These are phyloP conservation scores for Corythornis vintsioides DNA, from an alignment of 2,113 vertebrate genomes.

Conservation along the genomic window DNA sequence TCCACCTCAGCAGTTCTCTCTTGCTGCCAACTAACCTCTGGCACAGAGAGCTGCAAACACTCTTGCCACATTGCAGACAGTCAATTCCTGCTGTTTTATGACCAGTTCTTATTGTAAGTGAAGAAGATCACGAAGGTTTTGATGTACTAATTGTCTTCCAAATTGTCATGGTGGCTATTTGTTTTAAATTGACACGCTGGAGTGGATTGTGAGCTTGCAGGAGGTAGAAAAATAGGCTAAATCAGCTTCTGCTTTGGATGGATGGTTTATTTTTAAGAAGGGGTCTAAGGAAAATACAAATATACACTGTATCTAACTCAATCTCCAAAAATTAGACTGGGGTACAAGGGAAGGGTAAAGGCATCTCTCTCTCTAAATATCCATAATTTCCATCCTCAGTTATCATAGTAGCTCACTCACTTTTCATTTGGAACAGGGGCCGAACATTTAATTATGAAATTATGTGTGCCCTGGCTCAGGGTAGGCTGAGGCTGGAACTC, in stretches of 20 bases:
- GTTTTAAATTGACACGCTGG: neutral
- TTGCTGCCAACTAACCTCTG: neutral
- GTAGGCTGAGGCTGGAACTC: neutral
- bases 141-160: neutral
- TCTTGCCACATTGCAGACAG: neutral
- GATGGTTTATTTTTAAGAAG: neutral
- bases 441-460: neutral
- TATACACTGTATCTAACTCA: neutral
- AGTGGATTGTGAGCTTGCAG: neutral
- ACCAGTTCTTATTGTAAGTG: constrained; percentile 13
- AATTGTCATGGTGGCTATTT: neutral
- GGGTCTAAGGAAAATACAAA: neutral
- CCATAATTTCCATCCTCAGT: neutral
- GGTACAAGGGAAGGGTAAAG: neutral
- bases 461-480: neutral
- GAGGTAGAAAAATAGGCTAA: neutral
- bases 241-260: neutral
- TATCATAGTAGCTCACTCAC: neutral
- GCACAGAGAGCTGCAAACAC: neutral
- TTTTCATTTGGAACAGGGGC: neutral
- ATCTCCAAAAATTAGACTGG: neutral
- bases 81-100: neutral
- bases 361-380: neutral
- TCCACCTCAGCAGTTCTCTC: constrained; percentile 14
- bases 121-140: neutral